Conservation (phyloP, 2,888 invertebrate species). For the Halictus quadricinctus region DNA sequence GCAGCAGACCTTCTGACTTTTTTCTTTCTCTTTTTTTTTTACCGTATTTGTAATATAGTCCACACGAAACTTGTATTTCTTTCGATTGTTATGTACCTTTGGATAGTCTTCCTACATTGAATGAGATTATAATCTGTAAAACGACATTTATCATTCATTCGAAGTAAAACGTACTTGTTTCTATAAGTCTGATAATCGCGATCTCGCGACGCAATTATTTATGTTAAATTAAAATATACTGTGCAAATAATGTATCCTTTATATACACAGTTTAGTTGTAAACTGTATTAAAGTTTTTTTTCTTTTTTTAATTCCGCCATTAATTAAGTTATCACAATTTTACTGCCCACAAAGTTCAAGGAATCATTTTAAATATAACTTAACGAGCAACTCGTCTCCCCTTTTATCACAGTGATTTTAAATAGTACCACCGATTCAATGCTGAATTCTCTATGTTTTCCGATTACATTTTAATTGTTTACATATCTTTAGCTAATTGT, state of each 20-base stretch:
- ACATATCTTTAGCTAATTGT: conserved; percentile 30
- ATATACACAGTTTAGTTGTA: conserved; percentile 28
- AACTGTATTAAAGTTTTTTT: conserved; percentile 25
- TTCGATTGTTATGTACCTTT: conserved; percentile 21
- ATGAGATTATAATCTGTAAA: conserved; percentile 11
- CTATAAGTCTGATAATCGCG: conserved; percentile 26
- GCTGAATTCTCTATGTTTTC: background rate
- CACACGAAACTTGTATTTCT: conserved; percentile 21
- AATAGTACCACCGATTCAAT: background rate
- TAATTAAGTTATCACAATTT: conserved; percentile 19
- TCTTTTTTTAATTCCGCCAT: conserved; percentile 9
- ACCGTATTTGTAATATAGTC: conserved; percentile 39
- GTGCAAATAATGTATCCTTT: conserved; percentile 25
- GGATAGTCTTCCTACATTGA: conserved; percentile 45
- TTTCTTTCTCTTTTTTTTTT: background rate
- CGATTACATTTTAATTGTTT: conserved; percentile 2
- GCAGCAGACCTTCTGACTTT: background rate
- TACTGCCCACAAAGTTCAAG: background rate
- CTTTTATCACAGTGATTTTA: background rate
- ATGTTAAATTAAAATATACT: conserved; percentile 35
- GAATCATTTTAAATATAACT: background rate
- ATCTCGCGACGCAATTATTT: conserved; percentile 29
- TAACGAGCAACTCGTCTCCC: background rate
- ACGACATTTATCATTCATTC: conserved; percentile 21
- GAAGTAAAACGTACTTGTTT: conserved; percentile 15